phyloP scores from a whole-genome alignment of 2,113 vertebrate species.

The Axis porcinus region DNA sequence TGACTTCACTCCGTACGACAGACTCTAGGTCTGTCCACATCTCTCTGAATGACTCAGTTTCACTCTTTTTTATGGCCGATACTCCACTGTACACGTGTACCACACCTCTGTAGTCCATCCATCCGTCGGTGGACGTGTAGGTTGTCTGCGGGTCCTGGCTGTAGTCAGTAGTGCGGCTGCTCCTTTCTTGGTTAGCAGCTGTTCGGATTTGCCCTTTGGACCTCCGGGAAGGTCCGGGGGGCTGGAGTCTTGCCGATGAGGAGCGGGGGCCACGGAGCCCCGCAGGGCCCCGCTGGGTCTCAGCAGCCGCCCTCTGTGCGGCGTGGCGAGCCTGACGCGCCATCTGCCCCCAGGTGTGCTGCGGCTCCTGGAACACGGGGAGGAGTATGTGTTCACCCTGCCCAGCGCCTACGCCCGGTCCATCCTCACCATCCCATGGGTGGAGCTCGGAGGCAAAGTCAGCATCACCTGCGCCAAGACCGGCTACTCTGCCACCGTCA shows the following conservation, averaged over 20 bases:
- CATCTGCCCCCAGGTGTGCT: conserved; percentile 83
- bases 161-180: neutral
- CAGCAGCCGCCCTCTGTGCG: fast-evolving
- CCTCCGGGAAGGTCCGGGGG: neutral
- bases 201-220: neutral
- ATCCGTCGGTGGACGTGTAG: fast-evolving
- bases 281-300: neutral
- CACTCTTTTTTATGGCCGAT: neutral
- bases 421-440: conserved; percentile 96
- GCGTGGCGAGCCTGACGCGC: neutral
- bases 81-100: fast-evolving
- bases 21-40: neutral
- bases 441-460: conserved; percentile 96
- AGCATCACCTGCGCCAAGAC: conserved; percentile 92
- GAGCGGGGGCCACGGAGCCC: neutral
- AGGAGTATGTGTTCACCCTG: conserved; percentile 95
- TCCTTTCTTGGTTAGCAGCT: neutral
- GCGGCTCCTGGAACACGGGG: conserved; percentile 89
- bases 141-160: neutral
- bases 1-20: fast-evolving
- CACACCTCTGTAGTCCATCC: neutral
- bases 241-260: neutral
- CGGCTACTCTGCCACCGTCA: conserved; percentile 91
- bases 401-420: conserved; percentile 96
- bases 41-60: neutral